Evolutionary conservation across 2,888 invertebrate species (phyloP).

Genomic region (Ormyrus nitidulus): DNA sequence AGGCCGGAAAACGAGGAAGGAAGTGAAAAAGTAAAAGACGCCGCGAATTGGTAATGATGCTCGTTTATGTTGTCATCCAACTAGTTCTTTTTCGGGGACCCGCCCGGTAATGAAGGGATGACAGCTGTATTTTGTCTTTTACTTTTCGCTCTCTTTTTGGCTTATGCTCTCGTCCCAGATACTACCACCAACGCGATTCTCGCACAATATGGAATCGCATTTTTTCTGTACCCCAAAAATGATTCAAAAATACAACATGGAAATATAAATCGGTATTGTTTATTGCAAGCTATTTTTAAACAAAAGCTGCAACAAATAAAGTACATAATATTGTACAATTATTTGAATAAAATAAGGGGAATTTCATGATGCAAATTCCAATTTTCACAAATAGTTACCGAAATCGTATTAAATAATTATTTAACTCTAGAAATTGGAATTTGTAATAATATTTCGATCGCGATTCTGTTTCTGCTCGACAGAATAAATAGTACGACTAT

Average conservation of each 20-base stretch:
- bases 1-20: no score
- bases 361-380: no score
- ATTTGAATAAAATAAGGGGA: no score
- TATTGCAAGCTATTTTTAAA: no score
- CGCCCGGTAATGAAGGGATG: constrained; percentile 29
- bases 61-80: constrained; percentile 39
- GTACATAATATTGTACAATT: no score
- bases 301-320: no score
- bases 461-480: neutral
- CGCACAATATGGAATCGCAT: neutral
- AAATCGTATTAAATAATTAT: no score
- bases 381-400: no score
- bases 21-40: neutral
- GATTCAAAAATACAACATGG: neutral
- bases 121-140: constrained; percentile 19
- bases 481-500: neutral
- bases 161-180: neutral
- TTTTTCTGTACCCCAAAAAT: neutral
- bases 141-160: neutral
- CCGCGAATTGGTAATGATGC: constrained; percentile 39
- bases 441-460: no score
- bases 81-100: constrained; percentile 7
- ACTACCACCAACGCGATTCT: neutral
- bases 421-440: no score
- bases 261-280: neutral